phyloP scores from a whole-genome alignment of 2,797 vertebrate species.

The Sebastiscus albofasciatus region DNA sequence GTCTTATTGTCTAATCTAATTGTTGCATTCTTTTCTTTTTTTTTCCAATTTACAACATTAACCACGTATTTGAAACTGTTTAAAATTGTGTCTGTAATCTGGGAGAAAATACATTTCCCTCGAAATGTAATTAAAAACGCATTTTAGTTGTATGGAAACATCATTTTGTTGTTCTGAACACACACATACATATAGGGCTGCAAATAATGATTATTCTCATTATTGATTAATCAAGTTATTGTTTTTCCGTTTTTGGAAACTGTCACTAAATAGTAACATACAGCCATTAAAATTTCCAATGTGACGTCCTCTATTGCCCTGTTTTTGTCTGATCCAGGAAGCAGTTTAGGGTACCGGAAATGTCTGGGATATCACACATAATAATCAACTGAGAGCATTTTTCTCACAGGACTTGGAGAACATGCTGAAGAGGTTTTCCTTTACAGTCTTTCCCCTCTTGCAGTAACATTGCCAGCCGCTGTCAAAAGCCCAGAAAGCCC shows the following conservation, averaged over 20 bases:
- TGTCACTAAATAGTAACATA: background rate
- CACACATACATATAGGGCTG: background rate
- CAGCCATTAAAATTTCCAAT: background rate
- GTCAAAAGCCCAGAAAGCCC: constrained; percentile 36
- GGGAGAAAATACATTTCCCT: too few species aligned
- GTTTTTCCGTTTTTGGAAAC: background rate
- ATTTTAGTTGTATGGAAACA: too few species aligned
- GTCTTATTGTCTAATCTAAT: too few species aligned
- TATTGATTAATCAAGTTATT: background rate
- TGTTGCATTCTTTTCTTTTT: too few species aligned
- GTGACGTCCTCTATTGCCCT: background rate
- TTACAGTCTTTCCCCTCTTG: constrained; percentile 9
- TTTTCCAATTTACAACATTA: too few species aligned
- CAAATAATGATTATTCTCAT: background rate
- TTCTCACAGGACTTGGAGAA: constrained; percentile 12
- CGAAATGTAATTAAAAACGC: too few species aligned
- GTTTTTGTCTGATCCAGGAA: background rate
- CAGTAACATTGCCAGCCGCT: background rate
- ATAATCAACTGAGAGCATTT: constrained; percentile 7
- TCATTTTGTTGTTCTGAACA: too few species aligned
- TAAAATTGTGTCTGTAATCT: too few species aligned
- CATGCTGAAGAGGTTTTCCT: constrained; percentile 19
- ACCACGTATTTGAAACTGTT: too few species aligned
- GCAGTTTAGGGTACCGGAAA: background rate
- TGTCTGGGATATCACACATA: background rate